Base-by-base conservation (phyloP, 64 coral and sea anemone genomes). In the Montipora capricornis region DNA sequence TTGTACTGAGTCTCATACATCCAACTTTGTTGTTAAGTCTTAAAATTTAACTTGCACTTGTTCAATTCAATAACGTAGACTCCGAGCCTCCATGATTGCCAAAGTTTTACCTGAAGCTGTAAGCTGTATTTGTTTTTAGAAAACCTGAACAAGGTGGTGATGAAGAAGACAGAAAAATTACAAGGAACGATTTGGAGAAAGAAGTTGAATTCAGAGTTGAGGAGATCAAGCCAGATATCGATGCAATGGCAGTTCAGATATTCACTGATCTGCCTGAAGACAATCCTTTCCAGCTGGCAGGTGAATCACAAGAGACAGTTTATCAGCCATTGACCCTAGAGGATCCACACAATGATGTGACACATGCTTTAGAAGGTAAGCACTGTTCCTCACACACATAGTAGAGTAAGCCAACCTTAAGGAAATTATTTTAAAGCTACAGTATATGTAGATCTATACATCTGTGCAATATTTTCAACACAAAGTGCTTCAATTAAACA, bases 171-270 rank as follows among this genome's bases (percentile, higher is more conserved):
- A 71, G 66, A 50, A 86, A 86, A 86, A 86, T 86, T 86, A 14
- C 82, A 22, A 86, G 71, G 17, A 46, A 71, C 11, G 64, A 86
- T 17, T 15, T 86, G 15, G 82, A 68, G 17, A 14, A 60, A 51
- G 82, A 47, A 29, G 82, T 86, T 44, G 66, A 86, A 70, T 86
- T 86, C 46, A 52, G 62, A 50, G 82, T 47, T n/a, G 82, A 86
- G n/a, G 82, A 86, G n/a, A 86, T 86, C 82, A 86, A 86, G 66
- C 82, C 62, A 85, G 87, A 79, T 44, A 89, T 89, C 37, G 87
- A 89, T 22, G 24, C 47, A 2, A 79, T 77, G 50, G 77, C 55
- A 44, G 92, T 88, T 5, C 82, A 87, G 8, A 80, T 93, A 0
- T 88, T 93, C 70, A 14, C 57, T 88, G 90, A 92, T 60, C 74